phyloP scores from a whole-genome alignment of 2,113 vertebrate genomes.

The Gracilinanus agilis region DNA sequence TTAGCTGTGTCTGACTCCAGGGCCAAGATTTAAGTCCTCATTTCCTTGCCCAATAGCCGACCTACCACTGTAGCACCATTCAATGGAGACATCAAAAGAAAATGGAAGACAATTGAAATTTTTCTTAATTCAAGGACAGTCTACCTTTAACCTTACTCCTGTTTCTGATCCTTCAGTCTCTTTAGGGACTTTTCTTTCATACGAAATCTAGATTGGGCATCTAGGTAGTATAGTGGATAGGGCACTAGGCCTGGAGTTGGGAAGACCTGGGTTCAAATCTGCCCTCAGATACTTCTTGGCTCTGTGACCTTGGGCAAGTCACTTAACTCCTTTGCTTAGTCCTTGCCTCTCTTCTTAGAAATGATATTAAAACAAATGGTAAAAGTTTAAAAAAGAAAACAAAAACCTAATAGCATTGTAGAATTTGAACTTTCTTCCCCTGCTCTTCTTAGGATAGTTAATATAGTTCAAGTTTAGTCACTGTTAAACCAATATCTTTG shows the following conservation, averaged over 20 bases:
- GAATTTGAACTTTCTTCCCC: background rate
- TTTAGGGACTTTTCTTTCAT: slow-evolving; percentile 16
- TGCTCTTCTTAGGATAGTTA: background rate
- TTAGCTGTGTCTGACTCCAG: background rate
- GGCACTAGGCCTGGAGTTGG: too few species aligned
- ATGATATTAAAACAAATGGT: too few species aligned
- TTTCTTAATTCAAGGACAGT: background rate
- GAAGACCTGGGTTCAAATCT: too few species aligned
- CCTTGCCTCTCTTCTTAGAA: too few species aligned
- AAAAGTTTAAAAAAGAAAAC: too few species aligned
- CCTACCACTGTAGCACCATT: slow-evolving; percentile 10
- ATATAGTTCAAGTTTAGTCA: slow-evolving; percentile 2
- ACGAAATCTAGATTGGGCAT: too few species aligned
- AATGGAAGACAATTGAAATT: background rate
- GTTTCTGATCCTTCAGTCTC: background rate
- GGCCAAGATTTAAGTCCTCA: background rate
- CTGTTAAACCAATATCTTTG: background rate
- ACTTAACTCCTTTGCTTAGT: too few species aligned
- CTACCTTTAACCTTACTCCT: background rate
- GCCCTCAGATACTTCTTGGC: too few species aligned
- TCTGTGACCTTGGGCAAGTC: too few species aligned
- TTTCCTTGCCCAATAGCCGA: background rate
- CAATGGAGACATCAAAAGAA: background rate
- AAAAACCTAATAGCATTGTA: too few species aligned
- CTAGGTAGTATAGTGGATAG: too few species aligned